Conservation (phyloP, 2,113 vertebrate genomes). For the Vulpes ferrilata region DNA sequence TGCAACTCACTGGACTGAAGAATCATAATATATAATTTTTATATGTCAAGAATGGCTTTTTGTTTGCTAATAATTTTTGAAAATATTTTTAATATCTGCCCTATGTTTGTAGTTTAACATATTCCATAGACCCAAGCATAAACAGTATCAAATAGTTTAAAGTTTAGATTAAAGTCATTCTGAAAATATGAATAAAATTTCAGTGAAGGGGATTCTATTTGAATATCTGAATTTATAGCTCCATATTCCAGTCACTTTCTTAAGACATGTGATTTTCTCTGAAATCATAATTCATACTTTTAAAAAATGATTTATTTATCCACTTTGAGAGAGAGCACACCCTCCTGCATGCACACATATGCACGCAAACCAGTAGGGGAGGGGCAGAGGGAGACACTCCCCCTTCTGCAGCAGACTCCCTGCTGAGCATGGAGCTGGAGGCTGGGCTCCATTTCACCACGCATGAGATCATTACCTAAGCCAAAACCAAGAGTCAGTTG, state of each 20-base stretch:
- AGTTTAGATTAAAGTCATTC: neutral
- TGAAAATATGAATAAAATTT: neutral
- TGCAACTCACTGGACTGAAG: neutral
- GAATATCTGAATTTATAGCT: neutral
- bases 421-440: neutral
- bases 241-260: neutral
- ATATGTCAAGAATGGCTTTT: neutral
- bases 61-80: neutral
- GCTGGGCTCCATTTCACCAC: neutral
- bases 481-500: neutral
- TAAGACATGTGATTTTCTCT: neutral
- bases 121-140: neutral
- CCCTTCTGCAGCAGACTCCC: neutral
- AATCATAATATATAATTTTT: neutral
- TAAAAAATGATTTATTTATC: neutral
- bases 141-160: neutral
- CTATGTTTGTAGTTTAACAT: neutral
- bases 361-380: neutral
- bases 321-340: neutral
- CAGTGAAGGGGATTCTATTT: neutral
- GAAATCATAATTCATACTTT: neutral
- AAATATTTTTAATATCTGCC: neutral
- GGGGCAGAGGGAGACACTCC: neutral
- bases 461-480: neutral
- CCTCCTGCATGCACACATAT: neutral